These are phyloP conservation scores for Oreochromis mossambicus DNA, from an alignment of 2,797 vertebrate species.

Conservation along the genomic window DNA sequence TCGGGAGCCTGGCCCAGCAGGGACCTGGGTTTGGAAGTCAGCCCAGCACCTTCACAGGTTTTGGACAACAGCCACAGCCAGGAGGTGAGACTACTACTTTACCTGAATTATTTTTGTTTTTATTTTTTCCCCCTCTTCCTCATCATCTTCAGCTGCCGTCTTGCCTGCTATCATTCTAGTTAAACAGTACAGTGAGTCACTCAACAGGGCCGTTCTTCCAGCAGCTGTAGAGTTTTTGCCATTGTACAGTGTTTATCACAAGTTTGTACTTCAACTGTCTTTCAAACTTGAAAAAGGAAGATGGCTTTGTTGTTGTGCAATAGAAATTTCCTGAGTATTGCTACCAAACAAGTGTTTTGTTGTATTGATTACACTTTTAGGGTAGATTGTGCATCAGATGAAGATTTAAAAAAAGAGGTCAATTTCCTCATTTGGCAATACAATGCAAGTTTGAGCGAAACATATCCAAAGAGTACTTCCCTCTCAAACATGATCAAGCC, in stretches of 20 bases:
- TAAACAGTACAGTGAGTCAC: background rate
- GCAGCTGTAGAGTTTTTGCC: background rate
- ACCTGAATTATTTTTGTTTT: background rate
- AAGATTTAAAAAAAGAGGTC: background rate
- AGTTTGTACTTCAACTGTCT: background rate
- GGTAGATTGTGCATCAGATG: background rate
- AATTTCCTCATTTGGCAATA: background rate
- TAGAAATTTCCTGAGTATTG: background rate
- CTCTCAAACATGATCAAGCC: background rate
- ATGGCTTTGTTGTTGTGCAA: background rate
- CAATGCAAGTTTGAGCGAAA: background rate
- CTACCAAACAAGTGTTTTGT: background rate
- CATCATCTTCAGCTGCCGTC: background rate
- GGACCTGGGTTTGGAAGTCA: conserved; percentile 74
- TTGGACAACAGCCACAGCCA: conserved; percentile 76
- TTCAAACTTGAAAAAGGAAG: background rate
- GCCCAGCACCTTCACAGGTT: conserved; percentile 84
- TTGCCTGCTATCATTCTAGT: background rate
- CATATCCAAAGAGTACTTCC: background rate
- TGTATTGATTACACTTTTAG: background rate
- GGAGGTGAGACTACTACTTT: conserved; percentile 63
- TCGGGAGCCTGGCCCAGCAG: conserved; percentile 87
- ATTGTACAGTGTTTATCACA: background rate
- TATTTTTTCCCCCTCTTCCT: background rate
- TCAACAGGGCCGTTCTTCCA: background rate